A percentile compares a stretch with the other conserved stretches of the same genome.
Conservation (phyloP, 2,888 invertebrate species). For the Melanargia galathea region DNA sequence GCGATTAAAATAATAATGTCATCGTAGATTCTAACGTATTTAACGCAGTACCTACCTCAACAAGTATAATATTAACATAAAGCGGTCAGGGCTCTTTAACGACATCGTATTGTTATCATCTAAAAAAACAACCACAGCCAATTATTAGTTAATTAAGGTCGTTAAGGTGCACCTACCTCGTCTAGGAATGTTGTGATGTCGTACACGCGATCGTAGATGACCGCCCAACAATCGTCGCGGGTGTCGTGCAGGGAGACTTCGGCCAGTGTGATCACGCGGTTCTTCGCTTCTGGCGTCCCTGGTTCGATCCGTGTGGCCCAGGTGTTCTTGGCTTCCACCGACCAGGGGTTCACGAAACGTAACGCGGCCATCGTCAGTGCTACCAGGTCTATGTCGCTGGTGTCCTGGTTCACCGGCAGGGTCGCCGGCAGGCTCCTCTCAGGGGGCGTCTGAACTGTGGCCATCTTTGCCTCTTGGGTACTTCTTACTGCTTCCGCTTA, state of each 20-base stretch:
- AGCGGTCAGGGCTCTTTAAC: background rate
- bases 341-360: conserved; percentile 72
- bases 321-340: conserved; percentile 55
- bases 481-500: conserved; percentile 17
- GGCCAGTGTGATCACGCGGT: conserved; percentile 84
- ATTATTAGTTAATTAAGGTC: background rate
- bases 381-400: conserved; percentile 65
- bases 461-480: conserved; percentile 58
- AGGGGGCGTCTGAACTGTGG: conserved; percentile 65
- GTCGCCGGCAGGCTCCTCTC: conserved; percentile 63
- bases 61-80: background rate
- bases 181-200: conserved; percentile 89
- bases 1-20: background rate
- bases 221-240: conserved; percentile 90
- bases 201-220: conserved; percentile 93
- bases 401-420: conserved; percentile 60
- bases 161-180: conserved; percentile 79
- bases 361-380: conserved; percentile 77
- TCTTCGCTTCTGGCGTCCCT: conserved; percentile 64
- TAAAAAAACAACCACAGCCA: background rate
- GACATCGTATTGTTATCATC: conserved; percentile 11
- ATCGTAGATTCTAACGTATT: background rate
- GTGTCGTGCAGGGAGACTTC: conserved; percentile 90
- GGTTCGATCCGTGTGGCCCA: conserved; percentile 58
- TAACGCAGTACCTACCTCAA: background rate